Percentiles rank a stretch among this genome's conserved stretches.
Conservation (phyloP, 2,888 invertebrate species). For the Nymphalis urticae region DNA sequence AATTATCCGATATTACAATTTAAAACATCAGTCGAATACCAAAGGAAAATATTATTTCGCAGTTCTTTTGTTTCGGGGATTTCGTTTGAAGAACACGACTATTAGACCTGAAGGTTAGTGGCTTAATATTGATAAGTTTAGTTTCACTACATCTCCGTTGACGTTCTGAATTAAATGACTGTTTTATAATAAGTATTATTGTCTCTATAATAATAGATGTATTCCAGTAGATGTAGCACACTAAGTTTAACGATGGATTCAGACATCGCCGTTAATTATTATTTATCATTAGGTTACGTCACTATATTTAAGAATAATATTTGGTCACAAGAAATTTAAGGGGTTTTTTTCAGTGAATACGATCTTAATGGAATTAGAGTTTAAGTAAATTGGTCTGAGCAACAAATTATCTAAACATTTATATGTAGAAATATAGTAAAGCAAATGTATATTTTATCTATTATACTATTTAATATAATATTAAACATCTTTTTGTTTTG, state of each 20-base stretch:
- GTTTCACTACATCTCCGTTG: not conserved
- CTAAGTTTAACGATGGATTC: slow-evolving; percentile 11
- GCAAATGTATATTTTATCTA: slow-evolving; percentile 39
- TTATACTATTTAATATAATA: slow-evolving; percentile 31
- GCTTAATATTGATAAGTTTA: not conserved
- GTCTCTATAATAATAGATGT: slow-evolving; percentile 16
- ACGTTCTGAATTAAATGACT: slow-evolving; percentile 18
- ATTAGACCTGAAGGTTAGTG: too few relatives aligned
- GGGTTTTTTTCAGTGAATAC: slow-evolving; percentile 11
- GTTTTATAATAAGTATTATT: slow-evolving; percentile 24
- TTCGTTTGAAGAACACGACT: too few relatives aligned
- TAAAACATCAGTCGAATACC: too few relatives aligned
- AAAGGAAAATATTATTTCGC: too few relatives aligned
- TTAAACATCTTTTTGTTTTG: slow-evolving; percentile 27
- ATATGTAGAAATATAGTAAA: slow-evolving; percentile 35
- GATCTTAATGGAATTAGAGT: slow-evolving; percentile 17
- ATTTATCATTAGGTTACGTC: slow-evolving; percentile 16
- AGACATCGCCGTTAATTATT: slow-evolving; percentile 21
- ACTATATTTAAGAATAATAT: slow-evolving; percentile 1
- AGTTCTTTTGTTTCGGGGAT: too few relatives aligned
- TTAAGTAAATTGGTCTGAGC: slow-evolving; percentile 36
- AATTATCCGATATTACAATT: too few relatives aligned
- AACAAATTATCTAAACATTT: slow-evolving; percentile 35
- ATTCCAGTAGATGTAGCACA: slow-evolving; percentile 25
- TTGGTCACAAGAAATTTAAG: slow-evolving; percentile 21